A percentile compares a stretch with the other conserved stretches of the same genome.
phyloP scores from a whole-genome alignment of 2,797 vertebrate genomes.

The Halcyon smyrnensis region DNA sequence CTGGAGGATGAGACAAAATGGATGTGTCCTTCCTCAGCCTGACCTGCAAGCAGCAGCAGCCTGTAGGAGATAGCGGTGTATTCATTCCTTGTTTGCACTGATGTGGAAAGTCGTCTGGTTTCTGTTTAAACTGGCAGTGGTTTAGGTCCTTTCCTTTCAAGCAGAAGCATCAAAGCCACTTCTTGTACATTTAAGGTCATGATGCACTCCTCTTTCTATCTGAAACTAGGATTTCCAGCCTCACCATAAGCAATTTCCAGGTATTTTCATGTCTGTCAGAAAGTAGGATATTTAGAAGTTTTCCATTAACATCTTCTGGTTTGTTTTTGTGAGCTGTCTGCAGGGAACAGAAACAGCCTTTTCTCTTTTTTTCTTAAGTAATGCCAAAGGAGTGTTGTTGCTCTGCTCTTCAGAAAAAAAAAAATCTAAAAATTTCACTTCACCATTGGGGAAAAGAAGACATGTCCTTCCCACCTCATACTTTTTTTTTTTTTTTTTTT shows the following conservation, averaged over 20 bases:
- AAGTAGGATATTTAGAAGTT: neutral
- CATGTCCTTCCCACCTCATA: neutral
- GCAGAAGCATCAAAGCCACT: conserved; percentile 4
- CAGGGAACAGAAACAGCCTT: neutral
- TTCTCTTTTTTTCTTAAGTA: neutral
- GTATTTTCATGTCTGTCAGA: neutral
- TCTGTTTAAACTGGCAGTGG: neutral
- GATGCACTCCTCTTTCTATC: neutral
- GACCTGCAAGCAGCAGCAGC: neutral
- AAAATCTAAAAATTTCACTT: neutral
- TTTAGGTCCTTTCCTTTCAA: conserved; percentile 4
- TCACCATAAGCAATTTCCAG: neutral
- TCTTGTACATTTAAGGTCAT: neutral
- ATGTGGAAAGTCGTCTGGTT: neutral
- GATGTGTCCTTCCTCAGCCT: neutral
- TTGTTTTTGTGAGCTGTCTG: neutral
- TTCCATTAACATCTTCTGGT: neutral
- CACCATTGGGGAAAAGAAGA: neutral
- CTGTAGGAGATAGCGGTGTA: neutral
- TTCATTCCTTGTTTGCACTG: neutral
- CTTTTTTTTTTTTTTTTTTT: neutral
- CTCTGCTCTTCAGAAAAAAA: neutral
- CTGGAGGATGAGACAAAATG: neutral
- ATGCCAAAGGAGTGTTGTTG: neutral
- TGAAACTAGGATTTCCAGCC: neutral